Percentiles rank a stretch among this genome's conserved stretches.
Conservation (phyloP, 1,140 invertebrate genomes). For the Euschistus heros region DNA sequence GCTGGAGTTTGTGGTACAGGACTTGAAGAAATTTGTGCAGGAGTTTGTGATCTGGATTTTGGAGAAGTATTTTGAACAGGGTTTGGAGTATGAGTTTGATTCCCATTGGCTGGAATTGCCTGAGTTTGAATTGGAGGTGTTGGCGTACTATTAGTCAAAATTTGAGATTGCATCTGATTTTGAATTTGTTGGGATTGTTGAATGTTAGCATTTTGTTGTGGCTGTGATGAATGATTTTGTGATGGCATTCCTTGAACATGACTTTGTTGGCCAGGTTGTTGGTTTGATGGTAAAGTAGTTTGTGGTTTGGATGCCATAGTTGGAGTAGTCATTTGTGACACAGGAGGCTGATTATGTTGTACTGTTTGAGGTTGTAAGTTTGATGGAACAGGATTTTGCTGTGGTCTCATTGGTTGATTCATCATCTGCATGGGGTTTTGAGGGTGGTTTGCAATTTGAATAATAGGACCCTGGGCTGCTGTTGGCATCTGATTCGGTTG, state of each 20-base stretch:
- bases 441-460: not conserved
- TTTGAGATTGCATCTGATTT: not conserved
- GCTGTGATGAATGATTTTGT: not conserved
- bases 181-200: not conserved
- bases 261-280: not conserved
- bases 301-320: not conserved
- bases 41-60: conserved; percentile 8
- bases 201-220: not conserved
- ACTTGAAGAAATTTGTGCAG: not conserved
- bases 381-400: conserved; percentile 5
- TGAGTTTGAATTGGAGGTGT: conserved; percentile 3
- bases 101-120: not conserved
- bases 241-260: not conserved
- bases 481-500: conserved; percentile 2
- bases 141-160: not conserved
- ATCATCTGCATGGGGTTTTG: not conserved
- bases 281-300: not conserved
- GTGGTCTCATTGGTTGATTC: not conserved
- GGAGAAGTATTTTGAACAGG: conserved; percentile 1
- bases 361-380: conserved; percentile 2
- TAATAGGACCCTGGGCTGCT: not conserved
- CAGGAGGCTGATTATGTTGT: conserved; percentile 12
- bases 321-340: not conserved
- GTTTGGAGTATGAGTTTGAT: not conserved
- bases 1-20: conserved; percentile 1